Evolutionary conservation across 2,888 invertebrate species (phyloP).

Genomic region (Strigamia crassipes): DNA sequence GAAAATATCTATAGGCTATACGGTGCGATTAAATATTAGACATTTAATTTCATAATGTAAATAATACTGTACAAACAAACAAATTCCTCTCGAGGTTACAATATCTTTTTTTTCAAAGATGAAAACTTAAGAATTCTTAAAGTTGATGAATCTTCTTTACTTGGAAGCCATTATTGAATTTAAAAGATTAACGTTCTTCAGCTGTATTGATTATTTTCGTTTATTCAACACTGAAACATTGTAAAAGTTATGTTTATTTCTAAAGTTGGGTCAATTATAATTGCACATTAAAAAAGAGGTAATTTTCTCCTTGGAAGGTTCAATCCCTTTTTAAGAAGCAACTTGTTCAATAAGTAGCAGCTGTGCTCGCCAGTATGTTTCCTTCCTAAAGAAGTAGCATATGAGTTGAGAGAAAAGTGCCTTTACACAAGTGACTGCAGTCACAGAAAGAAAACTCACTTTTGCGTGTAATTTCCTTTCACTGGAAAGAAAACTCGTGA

Average conservation of each 20-base stretch:
- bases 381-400: slow-evolving; percentile 4
- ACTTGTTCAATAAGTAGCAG: slow-evolving; percentile 10
- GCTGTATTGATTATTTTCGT: too few relatives aligned
- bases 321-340: slow-evolving; percentile 4
- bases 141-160: too few relatives aligned
- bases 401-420: slow-evolving; percentile 6
- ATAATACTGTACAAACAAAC: background rate
- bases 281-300: slow-evolving; percentile 8
- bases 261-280: background rate
- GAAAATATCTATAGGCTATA: background rate
- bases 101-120: background rate
- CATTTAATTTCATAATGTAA: background rate
- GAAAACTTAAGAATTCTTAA: background rate
- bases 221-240: background rate
- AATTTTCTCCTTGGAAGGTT: background rate
- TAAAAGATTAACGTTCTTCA: too few relatives aligned
- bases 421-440: slow-evolving; percentile 10
- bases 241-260: background rate
- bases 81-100: background rate
- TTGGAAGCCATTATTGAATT: too few relatives aligned
- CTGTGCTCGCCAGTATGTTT: slow-evolving; percentile 2
- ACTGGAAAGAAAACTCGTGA: background rate
- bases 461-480: slow-evolving; percentile 10
- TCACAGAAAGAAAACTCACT: slow-evolving; percentile 1
- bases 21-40: background rate